phyloP scores from a whole-genome alignment of 2,113 vertebrate species.

The Heterochromis multidens region DNA sequence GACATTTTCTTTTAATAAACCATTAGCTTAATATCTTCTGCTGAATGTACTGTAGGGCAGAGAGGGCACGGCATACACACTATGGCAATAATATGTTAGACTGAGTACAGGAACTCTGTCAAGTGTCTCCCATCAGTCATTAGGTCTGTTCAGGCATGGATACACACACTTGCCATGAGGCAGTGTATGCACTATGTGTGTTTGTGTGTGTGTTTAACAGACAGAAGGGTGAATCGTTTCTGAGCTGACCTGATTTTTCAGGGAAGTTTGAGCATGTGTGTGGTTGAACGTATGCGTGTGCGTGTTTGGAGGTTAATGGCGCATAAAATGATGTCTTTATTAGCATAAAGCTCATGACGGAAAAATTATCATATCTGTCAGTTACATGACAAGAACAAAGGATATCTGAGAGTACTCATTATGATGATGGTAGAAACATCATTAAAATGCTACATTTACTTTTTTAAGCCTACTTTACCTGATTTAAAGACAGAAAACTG shows the following conservation, averaged over 20 bases:
- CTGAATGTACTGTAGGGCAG: slow-evolving; percentile 18
- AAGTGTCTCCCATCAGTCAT: slow-evolving; percentile 53
- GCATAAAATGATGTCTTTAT: slow-evolving; percentile 59
- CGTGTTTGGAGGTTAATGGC: slow-evolving; percentile 45
- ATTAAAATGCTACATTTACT: neutral
- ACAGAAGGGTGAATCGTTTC: slow-evolving; percentile 32
- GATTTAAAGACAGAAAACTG: neutral
- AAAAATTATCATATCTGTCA: slow-evolving; percentile 56
- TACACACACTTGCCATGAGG: slow-evolving; percentile 47
- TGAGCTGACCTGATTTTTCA: slow-evolving; percentile 13
- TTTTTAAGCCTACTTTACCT: neutral
- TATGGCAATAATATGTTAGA: neutral
- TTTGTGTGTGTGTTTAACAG: slow-evolving; percentile 20
- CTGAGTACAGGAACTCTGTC: slow-evolving; percentile 36
- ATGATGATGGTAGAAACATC: neutral
- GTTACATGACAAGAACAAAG: slow-evolving; percentile 19
- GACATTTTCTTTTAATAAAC: slow-evolving; percentile 48
- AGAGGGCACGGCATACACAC: slow-evolving; percentile 15
- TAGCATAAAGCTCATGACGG: slow-evolving; percentile 49
- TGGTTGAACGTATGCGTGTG: neutral
- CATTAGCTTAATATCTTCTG: slow-evolving; percentile 57
- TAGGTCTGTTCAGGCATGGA: slow-evolving; percentile 47
- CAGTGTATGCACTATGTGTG: slow-evolving; percentile 12
- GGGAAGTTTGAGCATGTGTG: slow-evolving; percentile 25
- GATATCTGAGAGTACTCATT: neutral